phyloP scores from a whole-genome alignment of 2,797 vertebrate genomes.

The Moxostoma hubbsi region DNA sequence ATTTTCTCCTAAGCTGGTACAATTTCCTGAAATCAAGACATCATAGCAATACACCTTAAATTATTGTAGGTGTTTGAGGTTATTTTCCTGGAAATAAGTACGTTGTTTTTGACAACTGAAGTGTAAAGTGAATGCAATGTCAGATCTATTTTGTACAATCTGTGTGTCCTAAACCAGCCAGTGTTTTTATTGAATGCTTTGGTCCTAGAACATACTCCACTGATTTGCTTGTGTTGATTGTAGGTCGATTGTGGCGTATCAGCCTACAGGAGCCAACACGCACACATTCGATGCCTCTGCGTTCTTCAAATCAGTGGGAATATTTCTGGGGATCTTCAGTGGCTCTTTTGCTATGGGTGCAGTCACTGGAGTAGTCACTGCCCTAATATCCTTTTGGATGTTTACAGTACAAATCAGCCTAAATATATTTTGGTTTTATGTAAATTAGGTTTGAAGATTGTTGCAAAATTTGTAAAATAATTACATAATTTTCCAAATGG shows the following conservation, averaged over 20 bases:
- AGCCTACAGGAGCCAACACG: conserved; percentile 89
- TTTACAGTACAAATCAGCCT: background rate
- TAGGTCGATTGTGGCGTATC: conserved; percentile 96
- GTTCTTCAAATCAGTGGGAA: conserved; percentile 95
- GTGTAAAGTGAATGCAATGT: too few species aligned
- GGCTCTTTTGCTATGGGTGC: conserved; percentile 98
- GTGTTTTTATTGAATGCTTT: background rate
- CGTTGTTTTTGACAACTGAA: too few species aligned
- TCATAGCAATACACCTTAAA: background rate
- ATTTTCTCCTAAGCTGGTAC: too few species aligned
- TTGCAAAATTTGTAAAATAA: background rate
- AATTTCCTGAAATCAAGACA: background rate
- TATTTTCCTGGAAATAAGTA: too few species aligned
- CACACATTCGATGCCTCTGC: conserved; percentile 95
- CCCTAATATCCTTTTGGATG: conserved; percentile 91
- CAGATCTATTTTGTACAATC: too few species aligned
- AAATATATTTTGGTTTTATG: background rate
- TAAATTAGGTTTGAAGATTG: background rate
- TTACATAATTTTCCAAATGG: background rate
- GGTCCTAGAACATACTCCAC: background rate
- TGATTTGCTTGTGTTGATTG: conserved; percentile 11
- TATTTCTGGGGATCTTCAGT: conserved; percentile 97
- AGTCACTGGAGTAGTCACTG: conserved; percentile 92
- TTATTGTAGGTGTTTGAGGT: background rate
- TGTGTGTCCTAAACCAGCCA: background rate